Evolutionary conservation across 1,140 invertebrate genomes (phyloP), one percentile per base, ranked within the genome.

Genomic region (Lanistes nyassanus): DNA sequence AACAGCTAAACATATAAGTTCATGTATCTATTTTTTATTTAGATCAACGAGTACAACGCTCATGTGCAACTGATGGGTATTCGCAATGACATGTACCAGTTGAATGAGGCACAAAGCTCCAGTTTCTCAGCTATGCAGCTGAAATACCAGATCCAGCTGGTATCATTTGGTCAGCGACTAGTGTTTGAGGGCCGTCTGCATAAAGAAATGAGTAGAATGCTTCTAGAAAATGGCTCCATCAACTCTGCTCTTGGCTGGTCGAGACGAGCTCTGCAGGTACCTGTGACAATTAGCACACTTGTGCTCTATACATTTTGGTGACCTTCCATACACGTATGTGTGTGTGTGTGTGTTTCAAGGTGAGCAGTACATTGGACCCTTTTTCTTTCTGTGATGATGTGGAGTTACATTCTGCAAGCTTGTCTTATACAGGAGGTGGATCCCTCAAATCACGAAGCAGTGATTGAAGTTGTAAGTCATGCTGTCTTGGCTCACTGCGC

Each of bases 111-210:
- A 34, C 81, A 84, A 56, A 65, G 70, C 31, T 81, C 84, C 3
- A 86, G 84, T 65, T 82, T 83, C 65, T 75, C 77, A 55, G 83
- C 84, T 9, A 76, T 74, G 51, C 80, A 85, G 75, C 77, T 86
- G 74, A 80, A 76, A 19, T 83, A 82, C 79, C 77, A 85, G 58
- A 86, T 88, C n/a, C 65, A 84, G 26, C 81, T 84, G 85, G 83
- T 85, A 81, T 86, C 87, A 1, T 86, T 86, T 80, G 86, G 86
- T 36, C 78, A 85, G 77, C 79, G 84, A 60, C 68, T 85, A 26
- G 34, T 88, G 3, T 68, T 83, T 64, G 79, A 85, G 75, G 81
- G 78, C 3, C 81, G 79, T 31, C 36, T 85, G 29, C 80, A 82
- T 53, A 70, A 72, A 19, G 84, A 85, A 66, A 65, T 84, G 9